phyloP scores from a whole-genome alignment of 2,113 vertebrate species.

The Pseudois nayaur region DNA sequence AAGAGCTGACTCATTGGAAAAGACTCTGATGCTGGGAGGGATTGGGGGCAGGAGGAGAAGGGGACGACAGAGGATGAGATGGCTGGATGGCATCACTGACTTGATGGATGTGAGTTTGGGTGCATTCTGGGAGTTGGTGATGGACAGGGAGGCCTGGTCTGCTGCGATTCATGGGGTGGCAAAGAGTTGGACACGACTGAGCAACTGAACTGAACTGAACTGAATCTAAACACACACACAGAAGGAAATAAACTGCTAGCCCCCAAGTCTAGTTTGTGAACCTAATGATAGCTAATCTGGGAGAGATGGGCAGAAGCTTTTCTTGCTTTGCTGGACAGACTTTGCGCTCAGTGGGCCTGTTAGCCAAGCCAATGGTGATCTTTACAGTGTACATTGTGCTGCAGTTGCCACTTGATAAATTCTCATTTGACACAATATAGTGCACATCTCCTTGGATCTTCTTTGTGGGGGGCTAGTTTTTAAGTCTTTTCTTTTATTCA shows the following conservation, averaged over 20 bases:
- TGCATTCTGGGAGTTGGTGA: rapidly evolving
- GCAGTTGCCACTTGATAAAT: neutral
- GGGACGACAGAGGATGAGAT: no score
- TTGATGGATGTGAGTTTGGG: no score
- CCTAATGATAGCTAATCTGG: neutral
- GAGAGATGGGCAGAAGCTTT: neutral
- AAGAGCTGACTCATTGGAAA: no score
- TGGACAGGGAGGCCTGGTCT: no score
- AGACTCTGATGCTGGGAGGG: no score
- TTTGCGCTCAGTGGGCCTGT: neutral
- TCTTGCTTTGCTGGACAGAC: neutral
- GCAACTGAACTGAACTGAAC: no score
- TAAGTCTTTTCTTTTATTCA: neutral
- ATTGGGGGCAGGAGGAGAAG: no score
- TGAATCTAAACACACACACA: neutral
- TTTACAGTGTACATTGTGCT: neutral
- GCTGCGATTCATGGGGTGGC: rapidly evolving
- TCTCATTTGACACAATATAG: neutral
- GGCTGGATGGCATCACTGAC: no score
- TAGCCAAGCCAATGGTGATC: neutral
- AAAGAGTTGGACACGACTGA: no score
- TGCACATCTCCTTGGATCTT: neutral
- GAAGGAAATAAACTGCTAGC: neutral
- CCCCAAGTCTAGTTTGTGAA: neutral
- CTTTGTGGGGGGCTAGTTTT: neutral